These are phyloP conservation scores for Porites lutea DNA, from an alignment of 64 coral and sea anemone species.

Conservation along the genomic window DNA sequence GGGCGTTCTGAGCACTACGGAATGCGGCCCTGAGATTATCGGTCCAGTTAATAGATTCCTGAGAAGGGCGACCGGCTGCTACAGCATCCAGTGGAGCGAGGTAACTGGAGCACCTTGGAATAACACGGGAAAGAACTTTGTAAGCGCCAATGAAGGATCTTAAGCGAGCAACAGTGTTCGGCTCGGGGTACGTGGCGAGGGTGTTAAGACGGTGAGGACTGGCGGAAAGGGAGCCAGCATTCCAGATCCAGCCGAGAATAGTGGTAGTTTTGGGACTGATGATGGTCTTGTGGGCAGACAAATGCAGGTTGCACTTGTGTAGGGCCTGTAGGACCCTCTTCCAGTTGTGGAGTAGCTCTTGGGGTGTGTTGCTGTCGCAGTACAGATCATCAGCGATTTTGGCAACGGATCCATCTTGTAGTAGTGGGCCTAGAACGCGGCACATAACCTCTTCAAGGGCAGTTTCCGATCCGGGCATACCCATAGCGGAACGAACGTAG, in stretches of 20 bases:
- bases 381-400: conserved; percentile 57
- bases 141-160: too few relatives aligned
- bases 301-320: too few relatives aligned
- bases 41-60: conserved; percentile 19
- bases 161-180: not conserved
- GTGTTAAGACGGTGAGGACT: not conserved
- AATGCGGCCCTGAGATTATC: not conserved
- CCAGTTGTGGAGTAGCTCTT: not conserved
- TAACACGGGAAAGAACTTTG: too few relatives aligned
- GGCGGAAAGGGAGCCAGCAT: not conserved
- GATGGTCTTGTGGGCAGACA: too few relatives aligned
- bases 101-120: too few relatives aligned
- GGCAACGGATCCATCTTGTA: not conserved
- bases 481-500: conserved; percentile 47
- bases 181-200: conserved; percentile 2
- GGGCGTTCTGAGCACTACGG: conserved; percentile 1
- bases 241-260: conserved; percentile 36
- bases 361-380: conserved; percentile 5
- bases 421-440: conserved; percentile 18
- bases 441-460: conserved; percentile 53
- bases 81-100: too few relatives aligned
- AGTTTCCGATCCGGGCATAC: conserved; percentile 43
- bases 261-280: conserved; percentile 4
- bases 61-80: not conserved
- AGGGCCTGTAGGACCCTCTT: too few relatives aligned